A percentile compares a stretch with the other conserved stretches of the same genome.
Conservation (phyloP, 2,113 vertebrate genomes). For the Pangasianodon hypophthalmus region DNA sequence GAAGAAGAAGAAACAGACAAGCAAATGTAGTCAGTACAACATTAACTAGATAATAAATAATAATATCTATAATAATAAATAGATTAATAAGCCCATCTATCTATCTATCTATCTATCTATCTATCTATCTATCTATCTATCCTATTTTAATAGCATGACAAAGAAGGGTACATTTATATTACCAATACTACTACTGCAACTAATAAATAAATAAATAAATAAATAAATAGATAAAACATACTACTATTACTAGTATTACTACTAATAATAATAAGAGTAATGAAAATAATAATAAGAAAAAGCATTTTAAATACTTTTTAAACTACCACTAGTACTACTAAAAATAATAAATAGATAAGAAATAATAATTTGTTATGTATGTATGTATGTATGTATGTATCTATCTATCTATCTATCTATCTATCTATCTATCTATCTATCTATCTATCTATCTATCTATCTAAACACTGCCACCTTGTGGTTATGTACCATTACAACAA, state of each 20-base stretch:
- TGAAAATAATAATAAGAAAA: neutral
- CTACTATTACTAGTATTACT: neutral
- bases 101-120: neutral
- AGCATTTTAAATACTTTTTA: neutral
- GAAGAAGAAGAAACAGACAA: neutral
- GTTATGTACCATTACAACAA: neutral
- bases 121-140: neutral
- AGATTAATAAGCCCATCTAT: too few relatives aligned
- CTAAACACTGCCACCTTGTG: constrained; percentile 36
- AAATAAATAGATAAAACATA: neutral
- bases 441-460: neutral
- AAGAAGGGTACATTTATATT: too few relatives aligned
- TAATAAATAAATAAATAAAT: too few relatives aligned
- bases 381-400: too few relatives aligned
- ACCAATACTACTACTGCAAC: too few relatives aligned
- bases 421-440: constrained; percentile 39
- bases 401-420: constrained; percentile 6
- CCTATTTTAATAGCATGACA: too few relatives aligned
- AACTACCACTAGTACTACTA: too few relatives aligned
- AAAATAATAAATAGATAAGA: neutral
- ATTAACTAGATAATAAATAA: too few relatives aligned
- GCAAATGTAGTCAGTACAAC: neutral
- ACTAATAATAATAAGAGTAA: neutral
- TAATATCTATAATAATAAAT: too few relatives aligned
- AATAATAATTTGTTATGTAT: neutral